Evolutionary conservation across 2,888 invertebrate species (phyloP).

Genomic region (Tinea semifulvella): DNA sequence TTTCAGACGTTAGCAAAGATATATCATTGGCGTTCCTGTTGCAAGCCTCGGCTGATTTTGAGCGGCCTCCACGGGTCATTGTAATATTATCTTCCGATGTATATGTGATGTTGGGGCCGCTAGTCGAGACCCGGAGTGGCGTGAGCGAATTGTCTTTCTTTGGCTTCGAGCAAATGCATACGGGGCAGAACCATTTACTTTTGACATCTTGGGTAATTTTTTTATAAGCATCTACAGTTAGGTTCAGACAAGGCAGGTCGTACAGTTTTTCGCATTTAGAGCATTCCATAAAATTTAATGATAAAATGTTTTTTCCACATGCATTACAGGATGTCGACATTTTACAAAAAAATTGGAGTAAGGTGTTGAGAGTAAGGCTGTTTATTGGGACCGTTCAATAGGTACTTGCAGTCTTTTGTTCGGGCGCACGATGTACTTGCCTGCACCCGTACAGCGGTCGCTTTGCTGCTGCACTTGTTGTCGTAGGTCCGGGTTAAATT

Average conservation of each 20-base stretch:
- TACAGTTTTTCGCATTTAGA: background rate
- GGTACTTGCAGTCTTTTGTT: no score
- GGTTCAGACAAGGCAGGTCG: background rate
- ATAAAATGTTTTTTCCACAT: conserved; percentile 1
- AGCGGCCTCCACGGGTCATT: background rate
- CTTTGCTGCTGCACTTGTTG: no score
- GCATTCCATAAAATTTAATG: background rate
- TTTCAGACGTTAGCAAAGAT: background rate
- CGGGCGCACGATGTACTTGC: no score
- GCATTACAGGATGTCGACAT: conserved; percentile 3
- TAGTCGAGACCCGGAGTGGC: background rate
- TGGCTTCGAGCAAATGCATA: background rate
- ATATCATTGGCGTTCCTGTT: background rate
- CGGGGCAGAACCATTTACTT: background rate
- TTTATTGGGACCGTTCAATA: no score
- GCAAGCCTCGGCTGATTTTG: background rate
- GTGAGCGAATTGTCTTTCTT: background rate
- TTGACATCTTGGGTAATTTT: background rate
- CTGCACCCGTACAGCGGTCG: no score
- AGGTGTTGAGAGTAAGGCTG: background rate
- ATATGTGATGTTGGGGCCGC: background rate
- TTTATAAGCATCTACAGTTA: background rate
- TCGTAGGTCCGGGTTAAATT: no score
- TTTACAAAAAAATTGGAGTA: no score
- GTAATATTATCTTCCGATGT: background rate